Base-by-base conservation (phyloP, 2,888 invertebrate genomes). In the Stenodera caucasica region DNA sequence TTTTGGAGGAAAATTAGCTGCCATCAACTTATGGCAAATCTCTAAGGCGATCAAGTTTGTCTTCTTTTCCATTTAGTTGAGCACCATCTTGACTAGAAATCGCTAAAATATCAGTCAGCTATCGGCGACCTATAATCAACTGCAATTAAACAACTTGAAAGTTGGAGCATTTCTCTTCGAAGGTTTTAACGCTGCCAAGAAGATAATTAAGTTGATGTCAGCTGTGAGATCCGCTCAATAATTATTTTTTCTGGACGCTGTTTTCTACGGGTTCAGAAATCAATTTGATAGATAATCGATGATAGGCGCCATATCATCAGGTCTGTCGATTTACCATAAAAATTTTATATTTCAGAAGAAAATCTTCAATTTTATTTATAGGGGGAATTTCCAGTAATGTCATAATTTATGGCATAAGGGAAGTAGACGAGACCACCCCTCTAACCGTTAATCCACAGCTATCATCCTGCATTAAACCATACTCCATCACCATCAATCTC, bases 201-300 rank as follows among this genome's bases (percentile, higher is more conserved):
- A 68, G 70, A 72, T 72, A 72, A 72, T 72, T 72, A 69, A 72
- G 72, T 72, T 70, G 71, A 69, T 70, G 72, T 72, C 72, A 72
- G 69, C 69, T 66, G 67, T 66, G 67, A 65, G 66, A 67, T 64
- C 65, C 70, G 70, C 67, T 69, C 72, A 66, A 70, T 70, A 69
- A 70, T 69, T 67, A 67, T 67, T 62, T 58, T 53, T 15, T 37
- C 55, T 62, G 55, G 58, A 58, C 58, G 58, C 50, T 40, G 56
- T 53, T 45, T 6, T 15, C 26, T 26, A 14, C 12, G 12, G 2
- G 63, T 61, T 55, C 67, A 70, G 69, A 60, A 68, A 70, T 70
- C 69, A 70, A 68, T 69, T 68, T 66, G 72, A 70, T 67, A 65
- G 67, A 15, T 68, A 65, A 68, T 69, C 67, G 67, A 66, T 65